Evolutionary conservation across 2,113 vertebrate species (phyloP).

Genomic region (Talpa occidentalis): DNA sequence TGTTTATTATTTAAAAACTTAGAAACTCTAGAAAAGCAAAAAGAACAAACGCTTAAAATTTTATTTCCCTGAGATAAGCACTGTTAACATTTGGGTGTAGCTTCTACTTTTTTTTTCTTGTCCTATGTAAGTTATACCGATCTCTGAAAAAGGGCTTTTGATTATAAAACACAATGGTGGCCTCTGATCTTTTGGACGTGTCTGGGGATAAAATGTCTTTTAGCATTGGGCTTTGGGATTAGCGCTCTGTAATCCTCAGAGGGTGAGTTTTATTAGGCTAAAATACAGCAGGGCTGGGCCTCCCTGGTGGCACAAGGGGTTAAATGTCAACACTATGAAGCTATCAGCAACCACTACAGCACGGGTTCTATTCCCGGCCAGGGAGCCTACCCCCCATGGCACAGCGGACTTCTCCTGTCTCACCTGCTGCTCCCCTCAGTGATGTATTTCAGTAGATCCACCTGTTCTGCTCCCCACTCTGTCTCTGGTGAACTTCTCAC

Average conservation of each 20-base stretch:
- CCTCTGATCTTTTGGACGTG: neutral
- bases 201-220: neutral
- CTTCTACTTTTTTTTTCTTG: neutral
- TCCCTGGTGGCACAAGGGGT: too few species aligned
- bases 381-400: too few species aligned
- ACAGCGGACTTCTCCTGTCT: too few species aligned
- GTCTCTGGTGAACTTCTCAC: too few species aligned
- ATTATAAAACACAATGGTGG: neutral
- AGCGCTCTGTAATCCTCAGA: neutral
- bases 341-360: too few species aligned
- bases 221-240: neutral
- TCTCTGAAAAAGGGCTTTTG: slow-evolving; percentile 17
- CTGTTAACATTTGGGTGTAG: neutral
- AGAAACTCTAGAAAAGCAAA: slow-evolving; percentile 1
- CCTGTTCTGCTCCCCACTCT: too few species aligned
- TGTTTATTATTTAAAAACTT: slow-evolving; percentile 13
- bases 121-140: slow-evolving; percentile 2
- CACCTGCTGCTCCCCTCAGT: too few species aligned
- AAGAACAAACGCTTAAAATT: neutral
- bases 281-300: neutral
- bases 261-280: neutral
- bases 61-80: neutral
- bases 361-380: too few species aligned
- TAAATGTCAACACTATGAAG: too few species aligned
- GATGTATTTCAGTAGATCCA: too few species aligned